Base-by-base conservation (phyloP, 1,140 invertebrate genomes). In the Samia ricini region DNA sequence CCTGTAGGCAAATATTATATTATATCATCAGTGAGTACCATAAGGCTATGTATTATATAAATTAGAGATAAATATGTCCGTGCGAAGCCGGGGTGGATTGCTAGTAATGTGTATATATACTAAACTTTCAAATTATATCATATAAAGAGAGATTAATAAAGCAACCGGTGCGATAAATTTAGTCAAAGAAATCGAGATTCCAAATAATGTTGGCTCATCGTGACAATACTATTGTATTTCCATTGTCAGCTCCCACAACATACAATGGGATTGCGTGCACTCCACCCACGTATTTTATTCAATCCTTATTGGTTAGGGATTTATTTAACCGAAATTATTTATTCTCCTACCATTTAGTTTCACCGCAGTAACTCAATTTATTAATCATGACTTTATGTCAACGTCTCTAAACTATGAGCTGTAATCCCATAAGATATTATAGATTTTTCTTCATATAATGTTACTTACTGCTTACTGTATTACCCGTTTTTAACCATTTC, bases 191-290 rank as follows among this genome's bases (percentile, higher is more conserved):
- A 8, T 24, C 19, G 19, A 54, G n/a, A 23, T n/a, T 42, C 33
- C 33, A 42, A 42, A n/a, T 24, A 55, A n/a, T 55, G 52, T 55
- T 4, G 24, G 24, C 20, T 55, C 52, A 55, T n/a, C 52, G 22
- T 55, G 52, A 55, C 52, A 24, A 24, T 22, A 18, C 22, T 24
- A 55, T 55, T 23, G 52, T 55, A 24, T 55, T 15, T 15, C 52
- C 21, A 54, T 54, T 54, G 51, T 54, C 15, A 55, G 52, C 22
- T 55, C 4, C 52, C 18, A 51, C 8, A 22, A 19, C 12, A 55
- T 15, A 55, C 24, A 55, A 55, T 55, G 52, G 52, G 20, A 55
- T 55, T 23, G 22, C 52, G 52, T 24, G 21, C 52, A 55, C 52
- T 42, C 33, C 33, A 42, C 33, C 33, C 33, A 42, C 33, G 15